Percentiles rank a stretch among this genome's conserved stretches.
phyloP scores from a whole-genome alignment of 2,113 vertebrate species.

The Odontophorus gujanensis region DNA sequence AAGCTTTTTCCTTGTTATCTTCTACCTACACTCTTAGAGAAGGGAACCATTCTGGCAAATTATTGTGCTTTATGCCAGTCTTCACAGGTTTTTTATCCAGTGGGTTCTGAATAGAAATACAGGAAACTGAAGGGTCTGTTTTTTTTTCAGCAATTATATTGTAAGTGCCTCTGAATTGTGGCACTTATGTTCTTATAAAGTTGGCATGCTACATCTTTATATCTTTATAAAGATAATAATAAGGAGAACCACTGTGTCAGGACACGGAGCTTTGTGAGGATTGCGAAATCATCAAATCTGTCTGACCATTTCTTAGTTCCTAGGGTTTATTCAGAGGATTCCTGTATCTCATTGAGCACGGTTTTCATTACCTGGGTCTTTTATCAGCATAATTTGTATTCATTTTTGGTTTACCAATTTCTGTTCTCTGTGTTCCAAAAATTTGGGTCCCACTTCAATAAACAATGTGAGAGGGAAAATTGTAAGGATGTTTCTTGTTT shows the following conservation, averaged over 20 bases:
- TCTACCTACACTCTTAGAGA: neutral
- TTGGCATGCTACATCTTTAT: neutral
- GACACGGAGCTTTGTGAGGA: neutral
- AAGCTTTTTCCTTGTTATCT: neutral
- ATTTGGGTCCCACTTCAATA: neutral
- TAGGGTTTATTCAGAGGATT: neutral
- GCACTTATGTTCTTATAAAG: neutral
- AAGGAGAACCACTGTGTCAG: neutral
- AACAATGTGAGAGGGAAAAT: neutral
- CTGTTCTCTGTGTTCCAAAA: neutral
- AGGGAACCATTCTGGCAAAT: neutral
- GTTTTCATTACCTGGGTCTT: neutral
- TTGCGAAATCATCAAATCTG: neutral
- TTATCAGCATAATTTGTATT: neutral
- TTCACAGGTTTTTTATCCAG: neutral
- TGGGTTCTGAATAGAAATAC: neutral
- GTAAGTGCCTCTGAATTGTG: neutral
- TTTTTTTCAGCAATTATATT: neutral
- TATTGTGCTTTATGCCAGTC: neutral
- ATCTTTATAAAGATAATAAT: too few species aligned
- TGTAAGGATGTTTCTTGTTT: neutral
- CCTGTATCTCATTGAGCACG: neutral
- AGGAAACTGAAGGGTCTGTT: neutral
- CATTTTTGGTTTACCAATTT: neutral
- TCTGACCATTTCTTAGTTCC: neutral